Evolutionary conservation across 2,888 invertebrate species (phyloP), one percentile per base, ranked within the genome.

Genomic region (Sphinx pinastri): DNA sequence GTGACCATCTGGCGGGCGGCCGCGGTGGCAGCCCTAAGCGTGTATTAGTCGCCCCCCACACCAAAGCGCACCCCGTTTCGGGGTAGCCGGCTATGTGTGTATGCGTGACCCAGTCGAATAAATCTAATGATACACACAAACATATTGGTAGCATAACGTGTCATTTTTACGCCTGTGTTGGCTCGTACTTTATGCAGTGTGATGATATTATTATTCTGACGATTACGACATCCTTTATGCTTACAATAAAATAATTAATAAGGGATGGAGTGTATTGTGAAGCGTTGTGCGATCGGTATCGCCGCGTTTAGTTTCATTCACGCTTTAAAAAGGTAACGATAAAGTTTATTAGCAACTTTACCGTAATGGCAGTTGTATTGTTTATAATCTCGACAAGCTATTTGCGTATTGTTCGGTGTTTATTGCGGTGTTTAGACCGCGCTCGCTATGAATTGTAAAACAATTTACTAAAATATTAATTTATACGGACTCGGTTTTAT

Each of bases 241-340:
- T 88, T 89, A 92, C 93, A 93, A 94, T 94, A 93, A 94, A 94
- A 93, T 93, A 94, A 94, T 94, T 94, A 94, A 93, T 94, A 94
- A 94, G 93, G 93, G 94, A 92, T 93, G 92, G 88, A 91, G 90
- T 88, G 89, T 89, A 91, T 93, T 93, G 92, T 92, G 83, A 86
- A 78, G 80, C 83, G 86, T 88, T 87, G 88, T 79, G 89, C 83
- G 94, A 94, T 94, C 86, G 87, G 89, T 93, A 94, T 93, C 93
- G 77, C 82, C 79, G 82, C 84, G 87, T 87, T 92, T 89, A 87
- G 85, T 85, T 88, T 86, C 85, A 85, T 89, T 90, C 85, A 88
- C 83, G 84, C 82, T 89, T 85, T 86, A 81, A 85, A 85, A 87
- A 87, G 86, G 87, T 88, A 85, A 85, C 84, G 87, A 87, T 87